Evolutionary conservation across 92 coral and sea anemone genomes (phyloP).

Genomic region (Parazoanthus swiftii): DNA sequence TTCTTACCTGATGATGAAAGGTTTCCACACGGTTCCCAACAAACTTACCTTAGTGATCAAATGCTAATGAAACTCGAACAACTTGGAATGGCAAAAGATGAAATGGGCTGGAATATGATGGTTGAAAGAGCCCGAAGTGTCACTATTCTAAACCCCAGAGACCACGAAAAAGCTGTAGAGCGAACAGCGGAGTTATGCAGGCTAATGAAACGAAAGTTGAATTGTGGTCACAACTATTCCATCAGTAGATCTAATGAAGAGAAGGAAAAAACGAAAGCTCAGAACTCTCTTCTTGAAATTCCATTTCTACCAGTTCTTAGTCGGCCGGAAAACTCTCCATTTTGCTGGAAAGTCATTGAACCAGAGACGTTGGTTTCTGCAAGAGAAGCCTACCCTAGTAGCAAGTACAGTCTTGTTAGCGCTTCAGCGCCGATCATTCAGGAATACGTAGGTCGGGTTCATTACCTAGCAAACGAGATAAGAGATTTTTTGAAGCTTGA

Average conservation of each 20-base stretch:
- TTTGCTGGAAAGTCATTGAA: constrained; percentile 60
- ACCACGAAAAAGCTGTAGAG: constrained; percentile 46
- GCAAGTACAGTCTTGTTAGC: constrained; percentile 59
- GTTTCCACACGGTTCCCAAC: constrained; percentile 60
- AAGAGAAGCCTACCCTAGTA: constrained; percentile 46
- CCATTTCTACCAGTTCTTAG: constrained; percentile 62
- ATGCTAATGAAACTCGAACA: constrained; percentile 58
- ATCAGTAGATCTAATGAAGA: neutral
- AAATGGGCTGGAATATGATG: constrained; percentile 62
- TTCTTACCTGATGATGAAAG: constrained; percentile 64
- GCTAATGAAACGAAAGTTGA: constrained; percentile 49
- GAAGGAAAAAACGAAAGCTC: constrained; percentile 14
- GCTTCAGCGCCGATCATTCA: constrained; percentile 61
- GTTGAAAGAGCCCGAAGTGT: constrained; percentile 76
- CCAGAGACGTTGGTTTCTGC: constrained; percentile 54
- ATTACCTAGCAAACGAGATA: neutral
- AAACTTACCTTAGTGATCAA: constrained; percentile 40
- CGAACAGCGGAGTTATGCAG: constrained; percentile 49
- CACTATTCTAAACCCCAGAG: constrained; percentile 15
- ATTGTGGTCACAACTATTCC: constrained; percentile 11
- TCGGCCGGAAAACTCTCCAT: constrained; percentile 63
- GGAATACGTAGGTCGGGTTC: constrained; percentile 37
- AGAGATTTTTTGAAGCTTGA: constrained; percentile 23
- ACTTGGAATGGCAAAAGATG: constrained; percentile 77
- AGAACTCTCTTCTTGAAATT: constrained; percentile 23